Evolutionary conservation across 92 coral and sea anemone species (phyloP).

Genomic region (Umimayanthus kanabou): DNA sequence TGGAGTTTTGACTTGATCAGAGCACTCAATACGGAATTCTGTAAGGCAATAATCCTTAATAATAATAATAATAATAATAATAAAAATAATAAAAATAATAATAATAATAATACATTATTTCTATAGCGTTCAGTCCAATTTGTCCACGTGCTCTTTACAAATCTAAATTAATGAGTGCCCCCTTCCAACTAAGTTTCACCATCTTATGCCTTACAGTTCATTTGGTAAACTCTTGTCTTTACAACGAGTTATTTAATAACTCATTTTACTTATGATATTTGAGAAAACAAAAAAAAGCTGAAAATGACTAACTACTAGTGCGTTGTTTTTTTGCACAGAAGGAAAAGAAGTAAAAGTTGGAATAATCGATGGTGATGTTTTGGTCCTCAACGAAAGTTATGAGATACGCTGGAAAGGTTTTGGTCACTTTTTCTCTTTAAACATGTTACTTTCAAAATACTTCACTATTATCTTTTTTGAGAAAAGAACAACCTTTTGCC

Average conservation of each 20-base stretch:
- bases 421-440: not conserved
- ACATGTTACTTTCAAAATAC: no score
- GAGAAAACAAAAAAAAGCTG: not conserved
- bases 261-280: not conserved
- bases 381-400: not conserved
- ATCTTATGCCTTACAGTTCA: not conserved
- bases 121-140: no score
- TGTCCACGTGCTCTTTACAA: no score
- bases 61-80: no score
- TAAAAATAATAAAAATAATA: no score
- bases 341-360: slow-evolving; percentile 45
- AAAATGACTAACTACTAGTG: not conserved
- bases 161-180: slow-evolving; percentile 27
- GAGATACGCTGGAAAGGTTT: slow-evolving; percentile 48
- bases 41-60: no score
- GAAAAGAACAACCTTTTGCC: no score
- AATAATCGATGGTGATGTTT: slow-evolving; percentile 4
- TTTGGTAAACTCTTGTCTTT: no score
- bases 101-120: no score
- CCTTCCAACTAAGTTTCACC: not conserved
- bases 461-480: no score
- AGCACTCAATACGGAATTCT: no score
- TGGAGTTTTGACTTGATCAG: no score
- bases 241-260: not conserved
- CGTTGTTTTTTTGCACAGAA: slow-evolving; percentile 5